These are phyloP conservation scores for Mizuhopecten yessoensis DNA, from an alignment of 1,140 invertebrate genomes.

Conservation along the genomic window DNA sequence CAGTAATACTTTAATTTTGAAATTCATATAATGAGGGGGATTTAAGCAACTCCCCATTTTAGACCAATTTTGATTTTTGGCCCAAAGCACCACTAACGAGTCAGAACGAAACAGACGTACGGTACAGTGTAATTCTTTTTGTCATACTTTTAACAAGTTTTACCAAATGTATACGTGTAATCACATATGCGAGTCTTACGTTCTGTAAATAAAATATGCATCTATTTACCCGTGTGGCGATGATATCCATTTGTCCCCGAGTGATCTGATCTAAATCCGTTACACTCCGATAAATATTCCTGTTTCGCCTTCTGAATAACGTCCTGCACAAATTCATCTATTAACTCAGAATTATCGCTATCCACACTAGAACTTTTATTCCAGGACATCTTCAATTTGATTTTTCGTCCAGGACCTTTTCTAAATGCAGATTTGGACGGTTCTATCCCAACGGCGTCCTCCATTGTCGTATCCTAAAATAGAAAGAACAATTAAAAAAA, in stretches of 20 bases:
- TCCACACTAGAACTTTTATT: slow-evolving; percentile 32
- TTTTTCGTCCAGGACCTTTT: not conserved
- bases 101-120: too few species aligned
- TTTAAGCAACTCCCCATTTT: too few species aligned
- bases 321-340: not conserved
- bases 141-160: too few species aligned
- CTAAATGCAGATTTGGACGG: not conserved
- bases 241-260: not conserved
- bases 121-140: too few species aligned
- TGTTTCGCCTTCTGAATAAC: slow-evolving; percentile 4
- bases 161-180: too few species aligned
- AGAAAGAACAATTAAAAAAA: not conserved
- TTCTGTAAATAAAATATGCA: too few species aligned
- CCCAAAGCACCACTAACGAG: too few species aligned
- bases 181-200: too few species aligned
- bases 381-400: slow-evolving; percentile 9
- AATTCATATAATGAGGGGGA: too few species aligned
- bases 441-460: not conserved
- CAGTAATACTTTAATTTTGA: too few species aligned
- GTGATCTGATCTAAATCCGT: slow-evolving; percentile 19
- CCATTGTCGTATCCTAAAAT: not conserved
- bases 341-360: not conserved
- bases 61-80: too few species aligned
- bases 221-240: not conserved
- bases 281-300: not conserved